Conservation (phyloP, 2,797 vertebrate genomes). For the Oreochromis mossambicus region DNA sequence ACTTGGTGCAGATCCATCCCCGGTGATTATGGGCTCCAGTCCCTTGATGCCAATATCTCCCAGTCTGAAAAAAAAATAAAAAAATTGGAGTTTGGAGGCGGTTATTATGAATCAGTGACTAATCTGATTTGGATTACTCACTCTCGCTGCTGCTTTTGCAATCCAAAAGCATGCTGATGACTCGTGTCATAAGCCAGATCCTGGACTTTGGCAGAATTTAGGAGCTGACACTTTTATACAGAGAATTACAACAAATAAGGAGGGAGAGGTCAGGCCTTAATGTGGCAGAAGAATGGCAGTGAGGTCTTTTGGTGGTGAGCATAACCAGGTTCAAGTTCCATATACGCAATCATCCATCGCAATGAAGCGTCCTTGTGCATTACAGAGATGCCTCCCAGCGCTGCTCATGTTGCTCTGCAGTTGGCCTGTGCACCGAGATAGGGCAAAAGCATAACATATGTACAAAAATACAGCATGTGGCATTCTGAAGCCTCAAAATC, state of each 20-base stretch:
- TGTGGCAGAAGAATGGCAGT: neutral
- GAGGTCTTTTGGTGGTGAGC: neutral
- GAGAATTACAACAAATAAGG: neutral
- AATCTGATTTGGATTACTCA: conserved; percentile 41
- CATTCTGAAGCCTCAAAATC: neutral
- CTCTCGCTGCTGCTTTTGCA: neutral
- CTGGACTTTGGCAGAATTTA: neutral
- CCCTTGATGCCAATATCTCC: conserved; percentile 23
- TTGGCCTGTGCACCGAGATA: neutral
- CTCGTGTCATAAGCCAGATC: neutral
- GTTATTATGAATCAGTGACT: conserved; percentile 29
- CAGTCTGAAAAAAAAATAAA: neutral
- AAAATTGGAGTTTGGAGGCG: conserved; percentile 3
- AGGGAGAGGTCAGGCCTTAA: neutral
- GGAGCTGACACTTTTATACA: neutral
- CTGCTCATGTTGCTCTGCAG: neutral
- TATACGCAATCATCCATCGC: neutral
- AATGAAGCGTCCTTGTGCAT: neutral
- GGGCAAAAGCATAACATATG: neutral
- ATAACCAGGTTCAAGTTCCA: neutral
- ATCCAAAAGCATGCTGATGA: neutral
- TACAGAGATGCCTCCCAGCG: neutral
- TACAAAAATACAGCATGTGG: neutral
- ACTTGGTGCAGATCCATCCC: conserved; percentile 11
- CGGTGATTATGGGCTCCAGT: conserved; percentile 32